Conservation (phyloP, 1,140 invertebrate genomes). For the Oscheius sp. region DNA sequence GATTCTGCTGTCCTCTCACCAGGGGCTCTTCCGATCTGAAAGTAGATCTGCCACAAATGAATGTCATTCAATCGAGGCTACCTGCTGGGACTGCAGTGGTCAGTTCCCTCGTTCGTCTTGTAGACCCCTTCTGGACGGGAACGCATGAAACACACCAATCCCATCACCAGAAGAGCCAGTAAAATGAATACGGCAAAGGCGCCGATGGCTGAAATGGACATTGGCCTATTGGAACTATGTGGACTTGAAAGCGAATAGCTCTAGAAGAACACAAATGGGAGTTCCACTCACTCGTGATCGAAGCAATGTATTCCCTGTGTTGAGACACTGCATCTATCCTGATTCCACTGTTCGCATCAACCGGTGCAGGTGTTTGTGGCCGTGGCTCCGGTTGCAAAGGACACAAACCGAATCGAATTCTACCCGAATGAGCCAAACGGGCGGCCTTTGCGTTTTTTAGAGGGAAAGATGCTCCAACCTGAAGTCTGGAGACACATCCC, state of each 20-base stretch:
- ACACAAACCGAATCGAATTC: conserved; percentile 38
- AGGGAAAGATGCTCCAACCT: conserved; percentile 37
- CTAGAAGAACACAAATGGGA: background rate
- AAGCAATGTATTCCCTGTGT: conserved; percentile 15
- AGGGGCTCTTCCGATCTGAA: conserved; percentile 37
- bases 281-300: conserved; percentile 27
- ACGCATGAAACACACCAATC: conserved; percentile 37
- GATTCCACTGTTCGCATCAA: background rate
- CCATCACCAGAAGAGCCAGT: conserved; percentile 16
- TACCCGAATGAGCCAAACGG: conserved; percentile 17
- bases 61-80: background rate
- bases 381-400: conserved; percentile 23
- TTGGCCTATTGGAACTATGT: background rate
- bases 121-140: conserved; percentile 42
- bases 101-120: conserved; percentile 39
- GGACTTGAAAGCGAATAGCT: background rate
- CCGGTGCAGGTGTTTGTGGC: background rate
- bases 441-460: conserved; percentile 33
- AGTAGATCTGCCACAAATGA: background rate
- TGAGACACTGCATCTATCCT: conserved; percentile 21
- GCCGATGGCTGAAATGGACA: conserved; percentile 24
- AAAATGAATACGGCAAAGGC: conserved; percentile 9
- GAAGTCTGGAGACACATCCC: conserved; percentile 36
- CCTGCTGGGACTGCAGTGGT: conserved; percentile 34
- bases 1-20: conserved; percentile 27